Percentiles rank a stretch among this genome's conserved stretches.
These are phyloP conservation scores for Drosophila putrida DNA, from an alignment of 2,888 invertebrate genomes.

Conservation along the genomic window DNA sequence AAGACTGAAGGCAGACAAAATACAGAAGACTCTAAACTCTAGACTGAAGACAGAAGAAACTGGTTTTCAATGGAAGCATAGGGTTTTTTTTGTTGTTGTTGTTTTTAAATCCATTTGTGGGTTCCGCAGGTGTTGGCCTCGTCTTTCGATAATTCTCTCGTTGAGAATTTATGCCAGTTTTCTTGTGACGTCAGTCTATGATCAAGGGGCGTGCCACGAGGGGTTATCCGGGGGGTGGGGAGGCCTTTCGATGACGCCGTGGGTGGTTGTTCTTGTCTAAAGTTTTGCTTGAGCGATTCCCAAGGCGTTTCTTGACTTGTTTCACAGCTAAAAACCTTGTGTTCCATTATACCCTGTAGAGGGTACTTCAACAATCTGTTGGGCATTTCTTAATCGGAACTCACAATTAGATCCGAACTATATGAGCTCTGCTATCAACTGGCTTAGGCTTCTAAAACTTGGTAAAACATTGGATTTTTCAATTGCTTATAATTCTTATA, in stretches of 20 bases:
- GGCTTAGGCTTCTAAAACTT: background rate
- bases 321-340: constrained; percentile 26
- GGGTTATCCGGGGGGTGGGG: too few species aligned
- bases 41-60: constrained; percentile 19
- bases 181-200: constrained; percentile 22
- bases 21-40: constrained; percentile 6
- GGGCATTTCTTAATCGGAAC: background rate
- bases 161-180: constrained; percentile 15
- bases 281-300: constrained; percentile 35
- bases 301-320: constrained; percentile 24
- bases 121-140: constrained; percentile 27
- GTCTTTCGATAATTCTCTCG: constrained; percentile 11
- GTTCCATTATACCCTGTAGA: constrained; percentile 6
- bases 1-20: constrained; percentile 1
- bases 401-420: constrained; percentile 3
- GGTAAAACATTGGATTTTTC: background rate
- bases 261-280: constrained; percentile 24
- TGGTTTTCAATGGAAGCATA: constrained; percentile 29
- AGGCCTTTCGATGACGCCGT: background rate
- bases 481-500: background rate
- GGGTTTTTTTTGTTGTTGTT: constrained; percentile 9
- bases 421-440: background rate
- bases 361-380: background rate
- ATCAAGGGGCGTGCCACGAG: background rate
- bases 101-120: constrained; percentile 1